phyloP scores from a whole-genome alignment of 2,113 vertebrate genomes.

The Hydrolagus affinis region DNA sequence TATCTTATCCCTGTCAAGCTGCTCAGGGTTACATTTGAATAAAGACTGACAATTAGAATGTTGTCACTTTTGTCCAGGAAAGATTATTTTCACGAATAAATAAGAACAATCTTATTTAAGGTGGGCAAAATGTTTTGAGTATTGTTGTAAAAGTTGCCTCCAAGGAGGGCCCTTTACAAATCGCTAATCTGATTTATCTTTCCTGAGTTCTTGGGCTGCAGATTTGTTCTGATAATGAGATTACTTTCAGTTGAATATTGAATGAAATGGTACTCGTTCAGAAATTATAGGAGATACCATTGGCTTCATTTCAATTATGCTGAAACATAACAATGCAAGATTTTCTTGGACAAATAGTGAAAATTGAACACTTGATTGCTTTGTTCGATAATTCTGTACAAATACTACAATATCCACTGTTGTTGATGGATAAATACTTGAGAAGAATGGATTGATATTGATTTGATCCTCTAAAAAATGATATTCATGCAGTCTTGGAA shows the following conservation, averaged over 20 bases:
- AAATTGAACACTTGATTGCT: neutral
- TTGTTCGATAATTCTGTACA: neutral
- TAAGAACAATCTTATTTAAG: slow-evolving; percentile 11
- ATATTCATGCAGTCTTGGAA: no score
- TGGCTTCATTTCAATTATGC: neutral
- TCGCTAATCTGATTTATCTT: neutral
- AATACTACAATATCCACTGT: no score
- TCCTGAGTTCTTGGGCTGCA: neutral
- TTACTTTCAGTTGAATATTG: neutral
- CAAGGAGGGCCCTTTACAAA: neutral
- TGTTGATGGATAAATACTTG: no score
- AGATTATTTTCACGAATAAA: slow-evolving; percentile 24
- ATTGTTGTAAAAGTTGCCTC: slow-evolving; percentile 3
- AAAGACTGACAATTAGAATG: slow-evolving; percentile 10
- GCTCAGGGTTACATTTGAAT: slow-evolving; percentile 12
- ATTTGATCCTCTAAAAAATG: no score
- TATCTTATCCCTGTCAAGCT: slow-evolving; percentile 5
- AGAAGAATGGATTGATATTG: no score
- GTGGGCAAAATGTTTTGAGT: slow-evolving; percentile 7
- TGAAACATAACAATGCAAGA: neutral
- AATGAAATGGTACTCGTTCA: neutral
- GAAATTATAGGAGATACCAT: neutral
- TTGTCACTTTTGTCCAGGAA: slow-evolving; percentile 23
- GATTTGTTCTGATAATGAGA: neutral
- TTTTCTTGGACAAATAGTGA: neutral